Conservation (phyloP, 2,888 invertebrate species). For the Mystacides longicornis region DNA sequence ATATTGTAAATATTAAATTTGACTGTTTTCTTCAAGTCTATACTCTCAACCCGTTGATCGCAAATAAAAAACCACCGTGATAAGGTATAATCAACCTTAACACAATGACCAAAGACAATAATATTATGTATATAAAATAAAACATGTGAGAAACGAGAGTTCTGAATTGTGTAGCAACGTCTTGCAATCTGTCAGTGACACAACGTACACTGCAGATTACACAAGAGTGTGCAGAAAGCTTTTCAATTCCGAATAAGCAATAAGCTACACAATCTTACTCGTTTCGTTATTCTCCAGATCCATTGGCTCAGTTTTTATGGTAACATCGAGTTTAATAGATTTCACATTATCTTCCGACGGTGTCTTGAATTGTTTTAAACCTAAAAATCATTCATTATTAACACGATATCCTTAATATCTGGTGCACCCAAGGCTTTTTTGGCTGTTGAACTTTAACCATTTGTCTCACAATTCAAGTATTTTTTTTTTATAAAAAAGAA, state of each 20-base stretch:
- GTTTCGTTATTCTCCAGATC: slow-evolving; percentile 11
- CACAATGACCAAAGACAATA: too few species aligned
- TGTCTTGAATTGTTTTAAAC: neutral
- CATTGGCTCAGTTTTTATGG: slow-evolving; percentile 17
- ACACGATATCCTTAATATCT: neutral
- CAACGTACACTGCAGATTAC: slow-evolving; percentile 14
- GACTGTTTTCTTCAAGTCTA: too few species aligned
- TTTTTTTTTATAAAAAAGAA: too few species aligned
- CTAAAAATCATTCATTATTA: neutral
- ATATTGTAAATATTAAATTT: too few species aligned
- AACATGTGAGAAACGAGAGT: slow-evolving; percentile 4
- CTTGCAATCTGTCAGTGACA: slow-evolving; percentile 19
- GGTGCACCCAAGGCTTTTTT: too few species aligned
- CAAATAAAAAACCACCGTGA: too few species aligned
- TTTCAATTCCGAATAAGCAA: neutral
- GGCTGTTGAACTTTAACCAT: too few species aligned
- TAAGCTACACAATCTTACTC: slow-evolving; percentile 22
- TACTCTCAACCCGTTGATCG: too few species aligned
- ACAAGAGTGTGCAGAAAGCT: slow-evolving; percentile 8
- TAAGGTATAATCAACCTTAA: too few species aligned
- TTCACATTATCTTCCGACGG: neutral
- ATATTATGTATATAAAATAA: too few species aligned
- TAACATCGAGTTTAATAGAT: slow-evolving; percentile 17
- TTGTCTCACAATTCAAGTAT: too few species aligned
- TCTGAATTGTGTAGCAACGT: slow-evolving; percentile 14